Percentiles rank a stretch among this genome's conserved stretches.
phyloP scores from a whole-genome alignment of 2,888 invertebrate species.

The Tinea pellionella region DNA sequence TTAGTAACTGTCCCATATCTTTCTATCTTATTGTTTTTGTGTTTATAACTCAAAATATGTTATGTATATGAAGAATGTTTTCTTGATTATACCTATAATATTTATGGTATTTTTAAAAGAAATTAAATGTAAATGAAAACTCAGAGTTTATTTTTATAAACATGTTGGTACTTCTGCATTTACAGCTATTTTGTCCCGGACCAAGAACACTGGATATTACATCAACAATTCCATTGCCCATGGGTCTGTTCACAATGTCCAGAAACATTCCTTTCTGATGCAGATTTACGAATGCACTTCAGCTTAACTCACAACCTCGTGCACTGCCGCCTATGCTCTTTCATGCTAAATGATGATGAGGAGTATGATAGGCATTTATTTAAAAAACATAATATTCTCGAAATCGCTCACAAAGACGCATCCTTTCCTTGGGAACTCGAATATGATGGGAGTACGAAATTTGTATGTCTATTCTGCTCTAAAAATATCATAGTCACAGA shows the following conservation, averaged over 20 bases:
- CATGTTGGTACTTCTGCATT: slow-evolving; percentile 15
- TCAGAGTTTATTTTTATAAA: too few species aligned
- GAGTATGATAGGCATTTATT: slow-evolving; percentile 47
- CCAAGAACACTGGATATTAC: slow-evolving; percentile 43
- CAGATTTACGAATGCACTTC: slow-evolving; percentile 39
- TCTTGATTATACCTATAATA: too few species aligned
- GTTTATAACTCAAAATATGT: too few species aligned
- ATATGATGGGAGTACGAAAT: slow-evolving; percentile 35
- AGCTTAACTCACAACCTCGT: slow-evolving; percentile 42
- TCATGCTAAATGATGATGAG: slow-evolving; percentile 45
- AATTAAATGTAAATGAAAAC: too few species aligned
- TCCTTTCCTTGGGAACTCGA: slow-evolving; percentile 48
- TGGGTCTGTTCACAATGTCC: slow-evolving; percentile 61
- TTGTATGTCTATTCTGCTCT: slow-evolving; percentile 46
- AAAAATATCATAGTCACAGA: slow-evolving; percentile 36
- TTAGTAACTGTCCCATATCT: too few species aligned
- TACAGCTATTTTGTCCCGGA: slow-evolving; percentile 57
- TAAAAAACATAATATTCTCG: slow-evolving; percentile 51
- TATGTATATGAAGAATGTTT: background rate
- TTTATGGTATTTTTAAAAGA: too few species aligned
- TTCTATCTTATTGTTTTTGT: too few species aligned
- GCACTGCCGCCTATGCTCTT: slow-evolving; percentile 56
- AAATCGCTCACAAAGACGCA: slow-evolving; percentile 34
- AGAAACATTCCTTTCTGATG: slow-evolving; percentile 40
- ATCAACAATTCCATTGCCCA: slow-evolving; percentile 50